Percentiles rank a stretch among this genome's conserved stretches.
These are phyloP conservation scores for Coryphaenoides rupestris DNA, from an alignment of 2,113 vertebrate genomes.

Conservation along the genomic window DNA sequence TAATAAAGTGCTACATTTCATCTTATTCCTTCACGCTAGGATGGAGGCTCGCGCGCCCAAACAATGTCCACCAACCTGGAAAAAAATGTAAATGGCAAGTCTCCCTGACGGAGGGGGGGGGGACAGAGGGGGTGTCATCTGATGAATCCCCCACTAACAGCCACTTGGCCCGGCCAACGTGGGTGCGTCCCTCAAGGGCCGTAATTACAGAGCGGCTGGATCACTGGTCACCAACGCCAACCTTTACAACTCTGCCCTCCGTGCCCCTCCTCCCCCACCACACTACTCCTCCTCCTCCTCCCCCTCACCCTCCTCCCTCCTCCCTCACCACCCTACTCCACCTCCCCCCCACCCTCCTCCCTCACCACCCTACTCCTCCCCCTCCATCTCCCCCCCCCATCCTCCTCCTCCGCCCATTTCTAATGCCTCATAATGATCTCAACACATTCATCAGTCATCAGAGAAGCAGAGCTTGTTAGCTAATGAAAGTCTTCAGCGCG, in stretches of 20 bases:
- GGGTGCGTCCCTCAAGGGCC: no score
- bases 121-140: neutral
- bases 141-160: no score
- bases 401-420: conserved; percentile 34
- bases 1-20: no score
- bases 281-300: conserved; percentile 4
- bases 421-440: conserved; percentile 61
- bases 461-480: conserved; percentile 43
- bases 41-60: neutral
- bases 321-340: conserved; percentile 20
- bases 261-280: conserved; percentile 8
- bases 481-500: conserved; percentile 50
- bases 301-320: conserved; percentile 16
- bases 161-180: conserved; percentile 12
- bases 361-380: conserved; percentile 15
- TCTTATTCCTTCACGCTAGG: no score
- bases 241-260: no score
- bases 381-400: conserved; percentile 1
- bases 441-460: conserved; percentile 37
- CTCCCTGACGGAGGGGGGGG: neutral
- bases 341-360: neutral
- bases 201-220: neutral
- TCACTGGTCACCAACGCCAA: neutral
- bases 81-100: no score
- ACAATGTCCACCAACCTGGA: neutral